A percentile compares a stretch with the other conserved stretches of the same genome.
phyloP scores from a whole-genome alignment of 1,140 invertebrate genomes.

The Homalodisca vitripennis region DNA sequence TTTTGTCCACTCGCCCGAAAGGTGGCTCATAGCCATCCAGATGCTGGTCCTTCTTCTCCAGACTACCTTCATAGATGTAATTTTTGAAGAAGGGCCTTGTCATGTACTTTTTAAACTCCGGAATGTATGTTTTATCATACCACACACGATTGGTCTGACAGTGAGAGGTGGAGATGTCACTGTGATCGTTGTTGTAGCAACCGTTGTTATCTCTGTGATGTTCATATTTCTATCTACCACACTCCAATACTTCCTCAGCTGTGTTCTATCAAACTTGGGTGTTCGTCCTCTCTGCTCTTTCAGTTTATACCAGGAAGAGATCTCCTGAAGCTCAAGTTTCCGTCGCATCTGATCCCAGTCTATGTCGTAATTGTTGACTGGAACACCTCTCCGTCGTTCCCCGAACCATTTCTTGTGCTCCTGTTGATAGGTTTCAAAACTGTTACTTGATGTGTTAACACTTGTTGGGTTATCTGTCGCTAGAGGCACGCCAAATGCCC shows the following conservation, averaged over 20 bases:
- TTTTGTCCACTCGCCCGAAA: background rate
- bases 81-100: background rate
- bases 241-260: background rate
- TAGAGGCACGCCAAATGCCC: background rate
- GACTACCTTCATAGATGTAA: background rate
- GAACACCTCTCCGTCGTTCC: background rate
- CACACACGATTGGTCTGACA: too few relatives aligned
- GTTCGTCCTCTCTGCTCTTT: too few relatives aligned
- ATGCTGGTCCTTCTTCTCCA: background rate
- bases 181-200: too few relatives aligned
- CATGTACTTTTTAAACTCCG: background rate
- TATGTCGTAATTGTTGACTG: background rate
- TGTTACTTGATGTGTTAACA: background rate
- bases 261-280: background rate
- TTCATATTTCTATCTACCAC: too few relatives aligned
- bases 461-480: background rate
- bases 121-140: background rate
- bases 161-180: too few relatives aligned
- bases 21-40: background rate
- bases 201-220: too few relatives aligned
- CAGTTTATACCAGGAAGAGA: background rate
- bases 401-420: constrained; percentile 7
- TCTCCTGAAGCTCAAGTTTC: background rate
- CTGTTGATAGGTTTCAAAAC: constrained; percentile 11
- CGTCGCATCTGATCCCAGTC: constrained; percentile 5